Percentiles rank a stretch among this genome's conserved stretches.
phyloP scores from a whole-genome alignment of 2,888 invertebrate genomes.

The Macrophya alboannulata region DNA sequence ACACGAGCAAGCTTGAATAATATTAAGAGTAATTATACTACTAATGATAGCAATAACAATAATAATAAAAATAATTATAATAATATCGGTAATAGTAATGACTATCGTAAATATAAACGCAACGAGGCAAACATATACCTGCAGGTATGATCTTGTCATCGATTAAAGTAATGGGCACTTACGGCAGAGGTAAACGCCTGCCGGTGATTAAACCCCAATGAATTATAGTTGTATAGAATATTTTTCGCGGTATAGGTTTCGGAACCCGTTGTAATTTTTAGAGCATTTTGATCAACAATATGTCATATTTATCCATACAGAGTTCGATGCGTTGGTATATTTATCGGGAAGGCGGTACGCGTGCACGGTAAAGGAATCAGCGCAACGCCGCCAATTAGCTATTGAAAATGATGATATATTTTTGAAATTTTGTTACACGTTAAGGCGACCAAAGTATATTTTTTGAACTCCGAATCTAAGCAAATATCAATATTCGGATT shows the following conservation, averaged over 20 bases:
- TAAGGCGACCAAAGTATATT: background rate
- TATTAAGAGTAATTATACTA: background rate
- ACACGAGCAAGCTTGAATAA: slow-evolving; percentile 5
- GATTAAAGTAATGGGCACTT: background rate
- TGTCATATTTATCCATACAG: no score
- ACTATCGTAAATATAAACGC: slow-evolving; percentile 20
- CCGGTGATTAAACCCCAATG: no score
- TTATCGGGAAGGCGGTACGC: no score
- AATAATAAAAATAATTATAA: background rate
- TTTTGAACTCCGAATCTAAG: background rate
- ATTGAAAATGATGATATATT: background rate
- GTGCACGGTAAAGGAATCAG: no score
- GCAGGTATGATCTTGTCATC: background rate
- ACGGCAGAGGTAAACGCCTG: background rate
- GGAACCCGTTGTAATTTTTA: no score
- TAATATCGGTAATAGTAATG: background rate
- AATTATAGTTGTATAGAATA: no score
- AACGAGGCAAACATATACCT: slow-evolving; percentile 16
- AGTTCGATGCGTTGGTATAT: no score
- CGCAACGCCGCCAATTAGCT: no score
- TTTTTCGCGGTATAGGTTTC: background rate
- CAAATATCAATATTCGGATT: background rate
- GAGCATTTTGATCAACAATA: no score
- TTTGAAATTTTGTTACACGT: background rate
- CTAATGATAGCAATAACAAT: background rate